These are phyloP conservation scores for Montipora capricornis DNA, from an alignment of 64 coral and sea anemone species.

Conservation along the genomic window DNA sequence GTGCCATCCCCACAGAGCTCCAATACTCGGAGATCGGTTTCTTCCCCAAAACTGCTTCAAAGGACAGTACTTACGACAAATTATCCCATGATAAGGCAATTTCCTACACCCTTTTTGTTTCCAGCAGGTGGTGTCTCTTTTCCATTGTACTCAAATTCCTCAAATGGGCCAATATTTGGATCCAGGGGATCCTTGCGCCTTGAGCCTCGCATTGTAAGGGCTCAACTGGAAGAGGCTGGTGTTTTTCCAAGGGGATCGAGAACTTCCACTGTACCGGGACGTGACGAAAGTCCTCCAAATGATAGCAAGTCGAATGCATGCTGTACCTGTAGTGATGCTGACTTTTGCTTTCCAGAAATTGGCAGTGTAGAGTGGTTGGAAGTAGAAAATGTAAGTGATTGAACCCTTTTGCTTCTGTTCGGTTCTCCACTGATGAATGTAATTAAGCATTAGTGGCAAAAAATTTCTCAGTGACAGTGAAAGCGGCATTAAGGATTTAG, in stretches of 20 bases:
- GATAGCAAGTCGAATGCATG: neutral
- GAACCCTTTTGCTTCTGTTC: neutral
- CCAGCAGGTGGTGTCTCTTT: conserved; percentile 2
- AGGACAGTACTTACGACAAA: conserved; percentile 80
- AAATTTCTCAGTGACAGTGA: too few species aligned
- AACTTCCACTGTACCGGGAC: neutral
- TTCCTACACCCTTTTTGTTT: conserved; percentile 19
- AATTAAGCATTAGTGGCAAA: too few species aligned
- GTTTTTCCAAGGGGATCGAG: conserved; percentile 13
- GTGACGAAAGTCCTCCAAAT: conserved; percentile 27
- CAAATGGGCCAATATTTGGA: neutral
- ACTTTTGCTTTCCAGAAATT: conserved; percentile 85
- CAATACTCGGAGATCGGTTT: conserved; percentile 33
- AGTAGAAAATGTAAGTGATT: conserved; percentile 76
- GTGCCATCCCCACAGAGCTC: conserved; percentile 5
- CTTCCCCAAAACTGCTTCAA: conserved; percentile 77
- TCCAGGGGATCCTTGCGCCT: conserved; percentile 10
- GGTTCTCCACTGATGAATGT: too few species aligned
- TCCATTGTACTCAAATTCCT: conserved; percentile 5
- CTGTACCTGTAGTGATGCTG: conserved; percentile 54
- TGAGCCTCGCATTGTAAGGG: conserved; percentile 23
- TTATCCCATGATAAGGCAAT: conserved; percentile 29
- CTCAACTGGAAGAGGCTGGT: conserved; percentile 32
- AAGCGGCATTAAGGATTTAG: too few species aligned
- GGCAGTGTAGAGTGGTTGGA: conserved; percentile 81